Base-by-base conservation (phyloP, 2,113 vertebrate genomes). In the Delphinus delphis region DNA sequence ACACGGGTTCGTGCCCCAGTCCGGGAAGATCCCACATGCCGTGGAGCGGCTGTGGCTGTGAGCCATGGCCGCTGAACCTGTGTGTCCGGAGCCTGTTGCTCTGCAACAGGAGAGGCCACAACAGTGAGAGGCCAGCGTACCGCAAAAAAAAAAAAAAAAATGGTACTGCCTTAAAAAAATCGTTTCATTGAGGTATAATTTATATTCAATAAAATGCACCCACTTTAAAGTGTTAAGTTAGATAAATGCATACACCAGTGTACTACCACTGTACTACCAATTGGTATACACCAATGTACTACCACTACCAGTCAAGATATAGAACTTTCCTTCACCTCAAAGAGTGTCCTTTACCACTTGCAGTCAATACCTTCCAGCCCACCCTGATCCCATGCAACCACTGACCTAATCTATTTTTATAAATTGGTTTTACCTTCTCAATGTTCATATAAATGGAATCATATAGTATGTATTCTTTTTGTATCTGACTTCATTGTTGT, bases 221-320 rank as follows among this genome's bases (percentile, higher is more conserved):
- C 14, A 47, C 25, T 60, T 85, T 80, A n/a, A 95, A 65, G 47
- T 67, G 88, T n/a, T 87, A 88, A 87, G 47, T 90, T 93, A 84
- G 65, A n/a, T 38, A 96, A 91, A 70, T 83, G 33, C 71, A 41
- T 50, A 89, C 1, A 73, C 4, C 17, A 77, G 8, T 33, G 23
- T 92, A 88, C 5, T 33, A 76, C 8, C 8, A 21, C 55, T 12
- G 44, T 44, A 44, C 44, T 44, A 44, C 44, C 44, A 44, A 44
- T 44, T 44, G 44, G 44, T 44, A 41, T 47, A 89, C 2, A 79
- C 4, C 17, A 83, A 6, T 33, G 23, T 92, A 88, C 5, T 33
- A 76, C 5, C 8, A 21, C 58, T 12, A 47, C 5, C 14, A 70
- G 25, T 84, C 11, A 80, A 92, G 65, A 58, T 15, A 44, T 1